These are phyloP conservation scores for Nomada lathburiana DNA, from an alignment of 2,888 invertebrate species.

Conservation along the genomic window DNA sequence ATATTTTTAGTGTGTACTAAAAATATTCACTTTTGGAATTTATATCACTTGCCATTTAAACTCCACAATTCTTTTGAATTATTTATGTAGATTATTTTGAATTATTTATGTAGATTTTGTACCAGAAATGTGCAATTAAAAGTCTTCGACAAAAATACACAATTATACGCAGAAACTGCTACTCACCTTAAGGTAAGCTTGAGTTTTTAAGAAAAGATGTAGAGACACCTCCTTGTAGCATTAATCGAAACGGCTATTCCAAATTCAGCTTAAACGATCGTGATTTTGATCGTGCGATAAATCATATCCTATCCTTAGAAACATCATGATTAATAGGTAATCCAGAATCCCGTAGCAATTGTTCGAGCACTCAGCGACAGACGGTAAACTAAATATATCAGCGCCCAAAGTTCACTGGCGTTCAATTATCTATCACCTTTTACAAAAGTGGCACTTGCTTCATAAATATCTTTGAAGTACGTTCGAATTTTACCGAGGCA, in stretches of 20 bases:
- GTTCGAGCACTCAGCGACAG: not conserved
- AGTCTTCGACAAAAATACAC: no score
- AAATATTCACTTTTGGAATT: no score
- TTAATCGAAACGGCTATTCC: not conserved
- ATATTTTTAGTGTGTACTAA: no score
- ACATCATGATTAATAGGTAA: constrained; percentile 49
- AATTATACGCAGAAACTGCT: not conserved
- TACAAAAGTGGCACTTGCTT: no score
- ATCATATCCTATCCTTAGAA: constrained; percentile 27
- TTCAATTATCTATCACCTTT: not conserved
- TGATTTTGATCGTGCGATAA: constrained; percentile 33
- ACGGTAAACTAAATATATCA: not conserved
- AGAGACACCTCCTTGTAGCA: not conserved
- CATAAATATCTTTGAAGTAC: not conserved
- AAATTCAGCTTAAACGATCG: constrained; percentile 23
- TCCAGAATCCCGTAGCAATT: not conserved
- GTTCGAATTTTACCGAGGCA: not conserved
- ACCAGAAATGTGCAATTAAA: no score
- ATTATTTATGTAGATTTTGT: no score
- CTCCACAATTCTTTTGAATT: no score
- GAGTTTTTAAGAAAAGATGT: not conserved
- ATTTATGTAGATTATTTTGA: no score
- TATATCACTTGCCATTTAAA: no score
- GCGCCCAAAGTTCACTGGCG: not conserved
- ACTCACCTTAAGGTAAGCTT: constrained; percentile 3